Base-by-base conservation (phyloP, 2,113 vertebrate species). In the Trinectes maculatus region DNA sequence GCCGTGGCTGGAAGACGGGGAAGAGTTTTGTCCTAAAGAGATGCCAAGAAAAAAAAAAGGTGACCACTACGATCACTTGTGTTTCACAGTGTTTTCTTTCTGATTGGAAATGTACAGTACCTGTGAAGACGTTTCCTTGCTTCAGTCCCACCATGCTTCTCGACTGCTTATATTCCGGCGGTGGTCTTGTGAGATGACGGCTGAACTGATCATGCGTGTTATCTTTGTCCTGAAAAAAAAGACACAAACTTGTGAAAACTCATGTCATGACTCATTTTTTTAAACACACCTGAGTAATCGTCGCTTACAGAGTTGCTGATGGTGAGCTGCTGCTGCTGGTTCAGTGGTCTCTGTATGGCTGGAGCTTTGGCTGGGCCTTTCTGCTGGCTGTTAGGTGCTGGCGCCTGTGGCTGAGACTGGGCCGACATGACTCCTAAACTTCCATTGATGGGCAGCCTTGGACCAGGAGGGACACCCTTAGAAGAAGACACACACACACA, bases 101-200 rank as follows among this genome's bases (percentile, higher is more conserved):
- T 8, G 0, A 26, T 21, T 2, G 22, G 15, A 73, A 34, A 12
- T 12, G 3, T 8, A 33, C 10, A 16, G 11, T 87, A 98, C 97
- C 93, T 80, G 94, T 73, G 82, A 95, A 98, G 34, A 94, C 89
- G 58, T 85, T 92, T 76, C 89, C 49, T 73, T 94, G 92, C 44
- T 95, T 95, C 54, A 95, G 87, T 66, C 82, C 94, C 66, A 92
- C 92, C 63, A 94, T 63, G 0, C 91, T 93, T 88, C 95, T 94
- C 46, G 96, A 90, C 81, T 97, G 96, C 90, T 98, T 97, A 60
- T 98, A 99, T 79, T 98, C 97, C 13, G 97, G 97, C 3, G 96
- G 97, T 3, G 96, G 97, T 62, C 96, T 93, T 26, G 95, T 95
- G 77, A 98, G 90, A 81, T 97, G 96, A 55, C 95, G 93, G 68